A percentile compares a stretch with the other conserved stretches of the same genome.
phyloP scores from a whole-genome alignment of 2,888 invertebrate species.

The Diaphora mendica region DNA sequence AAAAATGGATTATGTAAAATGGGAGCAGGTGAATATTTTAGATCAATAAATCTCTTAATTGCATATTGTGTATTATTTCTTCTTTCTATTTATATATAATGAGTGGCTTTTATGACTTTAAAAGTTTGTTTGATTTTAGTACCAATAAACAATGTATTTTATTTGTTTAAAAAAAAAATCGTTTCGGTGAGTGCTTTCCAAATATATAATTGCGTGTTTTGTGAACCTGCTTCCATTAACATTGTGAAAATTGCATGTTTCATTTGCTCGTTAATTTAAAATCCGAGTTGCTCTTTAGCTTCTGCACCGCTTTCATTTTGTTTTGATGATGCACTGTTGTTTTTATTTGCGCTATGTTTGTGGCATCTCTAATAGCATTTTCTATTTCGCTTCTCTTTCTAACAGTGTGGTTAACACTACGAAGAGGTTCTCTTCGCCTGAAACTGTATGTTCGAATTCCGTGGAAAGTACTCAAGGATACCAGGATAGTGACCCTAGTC shows the following conservation, averaged over 20 bases:
- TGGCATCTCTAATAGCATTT: conserved; percentile 10
- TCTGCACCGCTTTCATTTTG: conserved; percentile 45
- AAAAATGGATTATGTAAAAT: conserved; percentile 53
- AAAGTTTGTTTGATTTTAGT: neutral
- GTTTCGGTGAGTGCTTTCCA: conserved; percentile 37
- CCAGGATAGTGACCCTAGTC: conserved; percentile 73
- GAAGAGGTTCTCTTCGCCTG: conserved; percentile 51
- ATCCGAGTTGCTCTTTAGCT: conserved; percentile 53
- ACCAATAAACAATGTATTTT: neutral
- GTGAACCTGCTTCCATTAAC: conserved; percentile 79
- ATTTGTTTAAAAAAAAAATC: neutral
- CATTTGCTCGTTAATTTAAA: conserved; percentile 46
- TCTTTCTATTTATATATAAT: conserved; percentile 20
- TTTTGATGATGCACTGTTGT: conserved; percentile 6
- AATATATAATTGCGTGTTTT: conserved; percentile 26
- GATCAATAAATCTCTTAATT: conserved; percentile 61
- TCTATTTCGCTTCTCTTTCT: conserved; percentile 49
- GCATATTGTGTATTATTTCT: conserved; percentile 56
- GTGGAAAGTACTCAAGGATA: conserved; percentile 76
- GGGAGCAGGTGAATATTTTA: conserved; percentile 69
- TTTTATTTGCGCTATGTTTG: conserved; percentile 2
- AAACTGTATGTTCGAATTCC: conserved; percentile 54
- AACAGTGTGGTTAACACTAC: conserved; percentile 56
- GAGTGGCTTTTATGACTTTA: neutral
- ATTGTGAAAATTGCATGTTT: conserved; percentile 27